Percentiles rank a stretch among this genome's conserved stretches.
These are phyloP conservation scores for Lamproptera curius DNA, from an alignment of 2,888 invertebrate genomes.

Conservation along the genomic window DNA sequence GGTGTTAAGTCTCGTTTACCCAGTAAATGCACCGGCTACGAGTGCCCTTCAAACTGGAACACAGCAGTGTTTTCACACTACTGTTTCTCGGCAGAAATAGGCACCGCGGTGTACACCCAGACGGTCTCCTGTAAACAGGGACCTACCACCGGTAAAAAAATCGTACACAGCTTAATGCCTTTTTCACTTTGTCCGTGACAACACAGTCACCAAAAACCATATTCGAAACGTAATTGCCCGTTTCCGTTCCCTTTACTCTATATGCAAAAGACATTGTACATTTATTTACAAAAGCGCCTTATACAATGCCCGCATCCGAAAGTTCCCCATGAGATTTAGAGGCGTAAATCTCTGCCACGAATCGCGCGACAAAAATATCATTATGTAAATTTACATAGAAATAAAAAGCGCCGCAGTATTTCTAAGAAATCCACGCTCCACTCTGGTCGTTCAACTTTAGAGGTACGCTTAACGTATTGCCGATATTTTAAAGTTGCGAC, in stretches of 20 bases:
- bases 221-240: too few relatives aligned
- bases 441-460: slow-evolving; percentile 9
- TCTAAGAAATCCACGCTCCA: slow-evolving; percentile 28
- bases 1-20: too few relatives aligned
- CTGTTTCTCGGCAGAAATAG: too few relatives aligned
- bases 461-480: slow-evolving; percentile 1
- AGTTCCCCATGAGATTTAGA: slow-evolving; percentile 31
- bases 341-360: slow-evolving; percentile 61
- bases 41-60: too few relatives aligned
- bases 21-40: too few relatives aligned
- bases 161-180: too few relatives aligned
- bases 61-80: too few relatives aligned
- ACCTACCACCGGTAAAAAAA: too few relatives aligned
- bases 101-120: too few relatives aligned
- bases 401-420: slow-evolving; percentile 50
- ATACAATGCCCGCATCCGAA: slow-evolving; percentile 18
- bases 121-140: too few relatives aligned
- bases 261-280: slow-evolving; percentile 39
- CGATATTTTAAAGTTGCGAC: neutral
- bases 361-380: slow-evolving; percentile 73
- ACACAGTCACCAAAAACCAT: too few relatives aligned
- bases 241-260: neutral
- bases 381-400: slow-evolving; percentile 72
- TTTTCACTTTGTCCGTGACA: too few relatives aligned
- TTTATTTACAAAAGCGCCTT: slow-evolving; percentile 36